Base-by-base conservation (phyloP, 1,140 invertebrate species). In the Microvelia longipes region DNA sequence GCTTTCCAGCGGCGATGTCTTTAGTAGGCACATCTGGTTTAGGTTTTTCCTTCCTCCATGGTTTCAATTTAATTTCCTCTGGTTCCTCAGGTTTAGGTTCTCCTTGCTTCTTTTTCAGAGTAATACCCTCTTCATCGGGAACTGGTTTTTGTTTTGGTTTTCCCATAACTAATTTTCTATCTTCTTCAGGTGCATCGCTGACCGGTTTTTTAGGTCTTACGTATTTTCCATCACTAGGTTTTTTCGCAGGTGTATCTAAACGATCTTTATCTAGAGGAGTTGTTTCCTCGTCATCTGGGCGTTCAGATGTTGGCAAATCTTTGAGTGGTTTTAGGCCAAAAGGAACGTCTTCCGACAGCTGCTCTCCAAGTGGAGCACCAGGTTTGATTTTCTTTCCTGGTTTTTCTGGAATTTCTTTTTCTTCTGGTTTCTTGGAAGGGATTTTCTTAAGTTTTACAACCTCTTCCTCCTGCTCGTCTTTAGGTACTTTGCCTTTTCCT, bases 21-120 rank as follows among this genome's bases (percentile, higher is more conserved):
- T 76, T 74, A 24, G 72, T 73, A 29, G 67, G 50, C 28, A 71
- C 70, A n/a, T 74, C 71, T 65, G 71, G 35, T 28, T 29, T 28
- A 50, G 72, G 70, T 60, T 74, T 69, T 61, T 74, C 73, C 70
- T 73, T 71, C 26, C 67, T 73, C 74, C 73, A 70, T 29, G 74
- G 74, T 71, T 75, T 77, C 66, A 73, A 69, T 67, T 69, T 72
- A 14, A 77, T 72, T 72, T 72, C 66, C 71, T 78, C 75, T 1
- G 73, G 72, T 30, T 73, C 28, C 68, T 76, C 77, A 62, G 76
- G 75, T 62, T 77, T 74, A 24, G 73, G 73, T 68, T 70, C 77
- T 72, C 73, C 78, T 79, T 76, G 79, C 61, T 82, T 78, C 68
- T 80, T 80, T 69, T 80, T 83, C 13, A 76, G 77, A 72, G 76